Percentiles rank a stretch among this genome's conserved stretches.
These are phyloP conservation scores for Botrylloides violaceus DNA, from an alignment of 23 tunicate species.

Conservation along the genomic window DNA sequence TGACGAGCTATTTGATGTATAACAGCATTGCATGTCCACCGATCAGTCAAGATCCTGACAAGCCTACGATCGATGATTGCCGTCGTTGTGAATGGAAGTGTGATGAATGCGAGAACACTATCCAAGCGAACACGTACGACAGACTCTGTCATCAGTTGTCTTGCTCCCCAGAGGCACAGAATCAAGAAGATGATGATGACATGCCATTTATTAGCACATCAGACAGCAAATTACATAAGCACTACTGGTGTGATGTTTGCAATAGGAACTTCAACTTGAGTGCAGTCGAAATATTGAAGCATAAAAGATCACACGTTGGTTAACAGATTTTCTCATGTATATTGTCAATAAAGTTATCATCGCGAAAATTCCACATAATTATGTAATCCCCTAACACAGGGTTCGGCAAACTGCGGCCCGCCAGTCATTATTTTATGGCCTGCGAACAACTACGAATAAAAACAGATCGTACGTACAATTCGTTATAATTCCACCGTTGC, in stretches of 20 bases:
- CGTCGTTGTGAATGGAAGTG: constrained; percentile 5
- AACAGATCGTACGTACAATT: no score
- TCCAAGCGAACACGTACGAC: neutral
- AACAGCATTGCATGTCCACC: neutral
- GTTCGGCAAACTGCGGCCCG: no score
- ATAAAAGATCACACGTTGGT: constrained; percentile 44
- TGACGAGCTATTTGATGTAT: neutral
- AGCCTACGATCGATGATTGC: neutral
- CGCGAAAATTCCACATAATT: no score
- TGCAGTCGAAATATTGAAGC: constrained; percentile 89
- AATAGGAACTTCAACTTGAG: constrained; percentile 45
- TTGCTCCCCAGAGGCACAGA: neutral
- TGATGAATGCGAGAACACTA: constrained; percentile 8
- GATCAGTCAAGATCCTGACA: neutral
- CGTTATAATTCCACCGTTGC: no score
- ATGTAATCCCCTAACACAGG: no score
- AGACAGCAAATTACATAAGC: neutral
- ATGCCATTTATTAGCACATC: constrained; percentile 4
- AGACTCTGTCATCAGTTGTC: constrained; percentile 17
- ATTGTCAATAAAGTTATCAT: no score
- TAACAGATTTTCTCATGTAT: neutral
- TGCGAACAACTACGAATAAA: no score
- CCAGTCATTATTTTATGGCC: no score
- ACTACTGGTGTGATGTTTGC: constrained; percentile 74
- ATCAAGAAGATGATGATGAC: neutral